Percentiles rank a stretch among this genome's conserved stretches.
Conservation (phyloP, 2,888 invertebrate genomes). For the Heteromyza rotundicornis region DNA sequence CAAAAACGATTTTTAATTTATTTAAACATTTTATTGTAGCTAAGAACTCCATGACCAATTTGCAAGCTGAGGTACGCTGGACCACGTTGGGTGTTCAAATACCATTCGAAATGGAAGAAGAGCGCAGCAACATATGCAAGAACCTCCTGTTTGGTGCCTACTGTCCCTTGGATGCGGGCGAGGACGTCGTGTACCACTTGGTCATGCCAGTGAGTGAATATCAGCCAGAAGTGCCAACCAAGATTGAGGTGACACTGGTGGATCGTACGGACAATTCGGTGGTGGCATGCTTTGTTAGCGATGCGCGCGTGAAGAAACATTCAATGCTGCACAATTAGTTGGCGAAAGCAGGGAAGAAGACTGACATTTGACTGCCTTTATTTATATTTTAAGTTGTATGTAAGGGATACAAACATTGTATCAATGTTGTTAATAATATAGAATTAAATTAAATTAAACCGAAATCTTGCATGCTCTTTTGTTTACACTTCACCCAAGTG, state of each 20-base stretch:
- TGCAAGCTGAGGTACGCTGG: conserved; percentile 38
- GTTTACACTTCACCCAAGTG: too few relatives aligned
- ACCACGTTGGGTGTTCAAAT: conserved; percentile 44
- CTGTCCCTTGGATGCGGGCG: conserved; percentile 56
- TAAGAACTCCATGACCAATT: conserved; percentile 37
- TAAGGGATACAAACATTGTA: background rate
- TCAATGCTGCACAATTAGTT: background rate
- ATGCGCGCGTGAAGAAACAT: conserved; percentile 42
- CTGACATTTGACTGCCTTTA: too few relatives aligned
- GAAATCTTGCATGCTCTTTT: too few relatives aligned
- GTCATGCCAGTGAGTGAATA: conserved; percentile 42
- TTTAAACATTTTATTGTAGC: conserved; percentile 26
- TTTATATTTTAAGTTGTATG: background rate
- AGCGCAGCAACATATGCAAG: conserved; percentile 49
- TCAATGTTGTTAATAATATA: background rate
- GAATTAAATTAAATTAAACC: too few relatives aligned
- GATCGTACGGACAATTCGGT: conserved; percentile 38
- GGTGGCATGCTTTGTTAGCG: conserved; percentile 49
- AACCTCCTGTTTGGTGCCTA: conserved; percentile 53
- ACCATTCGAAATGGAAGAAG: conserved; percentile 39
- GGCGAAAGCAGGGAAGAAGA: too few relatives aligned
- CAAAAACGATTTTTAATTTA: background rate
- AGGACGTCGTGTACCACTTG: conserved; percentile 57
- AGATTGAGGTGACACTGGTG: conserved; percentile 44
- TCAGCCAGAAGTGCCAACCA: conserved; percentile 50